Conservation (phyloP, 2,797 vertebrate genomes). For the Oreortyx pictus region DNA sequence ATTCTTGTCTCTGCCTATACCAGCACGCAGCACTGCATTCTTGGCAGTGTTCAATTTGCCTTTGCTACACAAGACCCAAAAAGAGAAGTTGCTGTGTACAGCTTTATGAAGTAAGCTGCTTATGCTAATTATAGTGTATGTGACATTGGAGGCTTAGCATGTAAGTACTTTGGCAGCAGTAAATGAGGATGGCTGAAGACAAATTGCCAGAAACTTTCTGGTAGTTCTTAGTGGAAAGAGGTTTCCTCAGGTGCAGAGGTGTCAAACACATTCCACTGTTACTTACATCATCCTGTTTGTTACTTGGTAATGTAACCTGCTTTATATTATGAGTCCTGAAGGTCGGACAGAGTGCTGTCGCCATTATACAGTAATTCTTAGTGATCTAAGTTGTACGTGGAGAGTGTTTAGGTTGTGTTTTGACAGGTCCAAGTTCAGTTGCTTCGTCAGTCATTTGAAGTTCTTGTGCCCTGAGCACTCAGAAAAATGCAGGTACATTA, state of each 20-base stretch:
- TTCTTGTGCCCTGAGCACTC: background rate
- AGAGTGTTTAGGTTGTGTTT: background rate
- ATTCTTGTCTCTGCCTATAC: background rate
- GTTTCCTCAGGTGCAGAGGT: background rate
- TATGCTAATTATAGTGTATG: background rate
- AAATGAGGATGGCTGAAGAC: background rate
- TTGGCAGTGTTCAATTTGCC: background rate
- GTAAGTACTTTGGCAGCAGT: background rate
- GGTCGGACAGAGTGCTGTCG: background rate
- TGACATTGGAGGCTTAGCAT: background rate
- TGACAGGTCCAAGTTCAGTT: background rate
- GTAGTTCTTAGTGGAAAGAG: background rate
- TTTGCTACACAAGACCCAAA: background rate
- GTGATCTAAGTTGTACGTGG: background rate
- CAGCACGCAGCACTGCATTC: background rate
- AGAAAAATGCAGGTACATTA: background rate
- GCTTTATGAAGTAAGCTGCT: background rate
- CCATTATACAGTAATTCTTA: background rate
- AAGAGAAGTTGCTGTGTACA: background rate
- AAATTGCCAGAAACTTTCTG: background rate
- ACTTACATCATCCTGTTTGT: background rate
- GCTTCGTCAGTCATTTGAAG: background rate
- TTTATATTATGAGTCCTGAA: background rate
- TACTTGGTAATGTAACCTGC: conserved; percentile 14
- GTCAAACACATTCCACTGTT: background rate